These are phyloP conservation scores for Ibycter americanus DNA, from an alignment of 2,797 vertebrate species.

Conservation along the genomic window DNA sequence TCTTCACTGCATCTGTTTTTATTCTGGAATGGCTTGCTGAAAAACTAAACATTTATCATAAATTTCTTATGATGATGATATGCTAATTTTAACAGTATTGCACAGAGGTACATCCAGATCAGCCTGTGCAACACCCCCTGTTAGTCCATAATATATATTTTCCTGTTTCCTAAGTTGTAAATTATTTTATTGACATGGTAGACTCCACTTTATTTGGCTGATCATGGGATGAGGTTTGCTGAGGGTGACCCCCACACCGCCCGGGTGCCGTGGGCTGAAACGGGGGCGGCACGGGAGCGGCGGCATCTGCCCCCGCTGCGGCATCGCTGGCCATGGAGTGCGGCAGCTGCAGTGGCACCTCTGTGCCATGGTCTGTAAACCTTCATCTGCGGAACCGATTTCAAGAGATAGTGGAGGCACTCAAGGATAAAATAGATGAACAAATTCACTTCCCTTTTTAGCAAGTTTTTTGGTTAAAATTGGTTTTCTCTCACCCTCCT, in stretches of 20 bases:
- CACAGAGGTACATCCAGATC: not conserved
- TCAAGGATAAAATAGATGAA: not conserved
- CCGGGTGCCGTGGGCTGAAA: rapidly evolving
- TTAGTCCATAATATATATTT: not conserved
- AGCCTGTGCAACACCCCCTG: not conserved
- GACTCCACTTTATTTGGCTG: not conserved
- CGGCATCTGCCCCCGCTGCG: rapidly evolving
- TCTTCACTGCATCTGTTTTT: not conserved
- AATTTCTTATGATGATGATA: not conserved
- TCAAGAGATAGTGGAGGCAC: not conserved
- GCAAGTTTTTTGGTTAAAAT: not conserved
- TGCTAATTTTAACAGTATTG: not conserved
- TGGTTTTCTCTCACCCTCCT: not conserved
- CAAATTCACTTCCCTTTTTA: not conserved
- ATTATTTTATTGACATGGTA: not conserved
- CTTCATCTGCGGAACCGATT: not conserved
- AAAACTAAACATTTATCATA: not conserved
- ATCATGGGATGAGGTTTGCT: rapidly evolving
- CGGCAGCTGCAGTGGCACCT: not conserved
- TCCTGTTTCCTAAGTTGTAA: not conserved
- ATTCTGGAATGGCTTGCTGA: not conserved
- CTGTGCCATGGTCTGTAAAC: not conserved
- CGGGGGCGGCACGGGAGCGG: rapidly evolving
- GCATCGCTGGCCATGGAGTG: not conserved
- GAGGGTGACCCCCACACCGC: not conserved